These are phyloP conservation scores for Luperina nickerlii DNA, from an alignment of 2,888 invertebrate genomes.

Conservation along the genomic window DNA sequence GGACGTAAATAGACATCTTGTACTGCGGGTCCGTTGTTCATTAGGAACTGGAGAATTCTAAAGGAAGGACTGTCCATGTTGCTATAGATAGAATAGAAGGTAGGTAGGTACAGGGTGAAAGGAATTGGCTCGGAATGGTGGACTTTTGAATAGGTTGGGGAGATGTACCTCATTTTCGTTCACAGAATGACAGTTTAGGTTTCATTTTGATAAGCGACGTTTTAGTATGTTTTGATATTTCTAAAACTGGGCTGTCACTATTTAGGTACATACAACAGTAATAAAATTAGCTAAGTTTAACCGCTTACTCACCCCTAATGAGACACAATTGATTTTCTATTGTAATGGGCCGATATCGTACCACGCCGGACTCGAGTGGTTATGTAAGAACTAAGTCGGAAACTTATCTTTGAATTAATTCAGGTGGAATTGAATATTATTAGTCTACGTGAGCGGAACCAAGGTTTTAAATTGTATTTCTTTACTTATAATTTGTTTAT, in stretches of 20 bases:
- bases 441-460: not conserved
- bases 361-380: too few species aligned
- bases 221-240: constrained; percentile 9
- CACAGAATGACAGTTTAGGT: not conserved
- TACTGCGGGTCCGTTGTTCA: constrained; percentile 9
- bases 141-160: constrained; percentile 1
- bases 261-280: not conserved
- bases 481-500: too few species aligned
- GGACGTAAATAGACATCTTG: constrained; percentile 27
- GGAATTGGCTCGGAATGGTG: not conserved
- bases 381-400: not conserved
- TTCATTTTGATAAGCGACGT: constrained; percentile 18
- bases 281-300: too few species aligned
- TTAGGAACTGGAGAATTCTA: constrained; percentile 5
- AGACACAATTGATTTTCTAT: too few species aligned
- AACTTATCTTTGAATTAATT: not conserved
- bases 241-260: not conserved
- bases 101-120: not conserved
- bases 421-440: not conserved
- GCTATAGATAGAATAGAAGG: not conserved
- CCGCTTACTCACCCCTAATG: too few species aligned
- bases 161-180: not conserved
- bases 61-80: not conserved
- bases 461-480: too few species aligned
- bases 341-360: too few species aligned